Conservation (phyloP, 2,113 vertebrate genomes). For the Carassius auratus region DNA sequence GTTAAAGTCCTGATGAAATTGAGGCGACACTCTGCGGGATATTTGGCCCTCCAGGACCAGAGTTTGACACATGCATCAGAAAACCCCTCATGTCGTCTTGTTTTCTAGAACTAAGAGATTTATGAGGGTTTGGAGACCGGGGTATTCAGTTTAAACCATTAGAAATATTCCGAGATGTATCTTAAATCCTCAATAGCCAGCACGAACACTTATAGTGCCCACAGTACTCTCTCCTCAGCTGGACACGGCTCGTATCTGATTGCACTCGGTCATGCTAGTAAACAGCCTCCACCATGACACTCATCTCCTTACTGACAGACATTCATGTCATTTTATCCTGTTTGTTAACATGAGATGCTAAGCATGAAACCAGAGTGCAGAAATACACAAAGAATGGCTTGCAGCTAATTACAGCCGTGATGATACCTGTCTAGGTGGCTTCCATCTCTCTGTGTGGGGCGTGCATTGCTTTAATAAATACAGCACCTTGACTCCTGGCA, state of each 20-base stretch:
- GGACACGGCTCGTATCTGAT: background rate
- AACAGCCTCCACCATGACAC: background rate
- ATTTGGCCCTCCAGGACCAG: too few species aligned
- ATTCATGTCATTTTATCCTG: background rate
- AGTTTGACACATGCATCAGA: too few species aligned
- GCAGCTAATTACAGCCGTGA: background rate
- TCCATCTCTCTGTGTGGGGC: background rate
- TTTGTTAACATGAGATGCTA: background rate
- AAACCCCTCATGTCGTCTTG: too few species aligned
- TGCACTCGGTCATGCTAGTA: background rate
- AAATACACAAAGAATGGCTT: background rate
- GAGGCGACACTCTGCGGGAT: too few species aligned
- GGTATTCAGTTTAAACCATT: too few species aligned
- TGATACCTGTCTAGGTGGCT: background rate
- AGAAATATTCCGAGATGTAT: too few species aligned
- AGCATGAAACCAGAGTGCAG: background rate
- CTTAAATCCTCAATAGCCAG: too few species aligned
- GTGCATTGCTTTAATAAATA: background rate
- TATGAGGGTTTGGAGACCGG: too few species aligned
- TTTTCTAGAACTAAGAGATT: too few species aligned
- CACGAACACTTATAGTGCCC: background rate
- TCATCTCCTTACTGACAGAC: constrained; percentile 19
- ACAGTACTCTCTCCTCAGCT: background rate
- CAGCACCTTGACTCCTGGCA: constrained; percentile 64
- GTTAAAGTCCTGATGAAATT: too few species aligned